Conservation (phyloP, 2,888 invertebrate genomes). For the Eulithis testata region DNA sequence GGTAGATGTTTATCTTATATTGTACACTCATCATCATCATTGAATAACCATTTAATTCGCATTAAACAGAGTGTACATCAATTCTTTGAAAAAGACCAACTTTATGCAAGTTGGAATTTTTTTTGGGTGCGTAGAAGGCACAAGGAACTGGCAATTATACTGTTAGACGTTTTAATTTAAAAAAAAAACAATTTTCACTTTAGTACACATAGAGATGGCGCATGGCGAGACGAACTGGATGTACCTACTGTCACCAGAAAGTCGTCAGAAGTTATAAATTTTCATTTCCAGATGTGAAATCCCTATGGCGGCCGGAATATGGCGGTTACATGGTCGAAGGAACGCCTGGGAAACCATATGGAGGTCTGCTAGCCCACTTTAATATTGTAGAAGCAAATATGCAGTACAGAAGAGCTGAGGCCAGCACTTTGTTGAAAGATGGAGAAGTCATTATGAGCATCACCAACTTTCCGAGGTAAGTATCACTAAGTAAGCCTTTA, state of each 20-base stretch:
- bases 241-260: too few relatives aligned
- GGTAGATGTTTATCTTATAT: not conserved
- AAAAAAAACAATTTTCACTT: too few relatives aligned
- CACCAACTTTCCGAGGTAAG: slow-evolving; percentile 95
- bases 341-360: slow-evolving; percentile 98
- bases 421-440: slow-evolving; percentile 88
- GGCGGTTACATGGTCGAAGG: slow-evolving; percentile 99
- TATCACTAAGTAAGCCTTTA: not conserved
- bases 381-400: slow-evolving; percentile 99
- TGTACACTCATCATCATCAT: too few relatives aligned
- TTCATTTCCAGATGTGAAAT: slow-evolving; percentile 87
- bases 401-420: slow-evolving; percentile 94
- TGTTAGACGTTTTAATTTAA: too few relatives aligned
- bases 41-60: too few relatives aligned
- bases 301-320: slow-evolving; percentile 98
- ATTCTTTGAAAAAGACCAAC: too few relatives aligned
- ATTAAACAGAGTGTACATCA: too few relatives aligned
- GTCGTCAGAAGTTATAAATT: not conserved
- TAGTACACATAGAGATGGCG: too few relatives aligned
- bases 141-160: too few relatives aligned
- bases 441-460: slow-evolving; percentile 95
- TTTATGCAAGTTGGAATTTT: too few relatives aligned
- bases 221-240: too few relatives aligned
- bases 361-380: slow-evolving; percentile 97
- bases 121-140: too few relatives aligned